Evolutionary conservation across 1,140 invertebrate genomes (phyloP), one percentile per base, ranked within the genome.

Genomic region (Drosophila subpulchrella): DNA sequence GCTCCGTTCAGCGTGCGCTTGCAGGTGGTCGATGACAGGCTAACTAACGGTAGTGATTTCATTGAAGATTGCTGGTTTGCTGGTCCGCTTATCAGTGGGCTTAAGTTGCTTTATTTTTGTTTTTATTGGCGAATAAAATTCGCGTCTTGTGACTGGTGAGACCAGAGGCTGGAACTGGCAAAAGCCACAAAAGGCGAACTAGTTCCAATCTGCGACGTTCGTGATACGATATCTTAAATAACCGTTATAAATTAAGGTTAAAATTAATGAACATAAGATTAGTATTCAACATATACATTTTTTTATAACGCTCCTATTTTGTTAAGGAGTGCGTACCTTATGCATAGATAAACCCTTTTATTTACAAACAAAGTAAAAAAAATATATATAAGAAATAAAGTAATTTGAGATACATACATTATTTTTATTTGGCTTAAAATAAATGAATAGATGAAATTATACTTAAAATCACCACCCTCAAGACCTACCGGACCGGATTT

Each of bases 11-110:
- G 42, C 54, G 54, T 42, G 50, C 39, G 47, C 24, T 60, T 42
- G 53, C 67, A 72, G 55, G 47, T 61, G 68, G 34, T 53, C 38
- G 55, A 46, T 61, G 56, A 47, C 34, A 24, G 51, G 36, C 51
- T 59, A 73, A 53, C 47, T 48, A 34, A 13, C n/a, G 6, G 32
- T 73, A 24, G 55, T 61, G 67, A 60, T 72, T 73, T 73, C 70
- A 73, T 73, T 73, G 70, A 73, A 73, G 70, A 73, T 73, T 73
- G 6, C 39, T 73, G 70, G 68, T 51, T 55, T 7, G 6, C 30
- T 32, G 27, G 27, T 27, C 27, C 67, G 24, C 55, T 61, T 73
- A 73, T 73, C 67, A 73, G 68, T 61, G 47, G 70, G 67, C 39
- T 73, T 32, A 39, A 72, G 38, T 53, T 53, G n/a, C 32, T 32